Conservation (phyloP, 30 jellyfish, hydroid and myxozoan species). For the Turritopsis dohrnii region DNA sequence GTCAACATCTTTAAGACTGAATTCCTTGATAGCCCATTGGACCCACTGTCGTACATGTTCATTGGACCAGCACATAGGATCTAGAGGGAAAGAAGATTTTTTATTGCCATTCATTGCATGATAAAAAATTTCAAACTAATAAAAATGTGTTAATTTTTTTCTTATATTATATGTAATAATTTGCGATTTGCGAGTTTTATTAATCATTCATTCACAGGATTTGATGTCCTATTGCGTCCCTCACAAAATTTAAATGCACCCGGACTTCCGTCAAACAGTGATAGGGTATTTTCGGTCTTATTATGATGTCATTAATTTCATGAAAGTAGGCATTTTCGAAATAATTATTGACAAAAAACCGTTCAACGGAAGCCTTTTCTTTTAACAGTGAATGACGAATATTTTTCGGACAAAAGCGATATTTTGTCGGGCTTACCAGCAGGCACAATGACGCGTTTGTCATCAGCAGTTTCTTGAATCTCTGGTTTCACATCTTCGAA, state of each 20-base stretch:
- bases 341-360: background rate
- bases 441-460: constrained; percentile 91
- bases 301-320: background rate
- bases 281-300: background rate
- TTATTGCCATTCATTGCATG: background rate
- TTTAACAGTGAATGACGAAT: background rate
- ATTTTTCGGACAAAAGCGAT: no score
- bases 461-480: constrained; percentile 64
- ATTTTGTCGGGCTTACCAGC: no score
- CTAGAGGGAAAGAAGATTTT: constrained; percentile 26
- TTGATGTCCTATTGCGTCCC: background rate
- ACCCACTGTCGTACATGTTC: constrained; percentile 99
- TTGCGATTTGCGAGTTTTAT: no score
- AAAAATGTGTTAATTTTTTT: no score
- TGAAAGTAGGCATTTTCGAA: background rate
- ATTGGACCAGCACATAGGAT: constrained; percentile 96
- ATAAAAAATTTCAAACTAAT: no score
- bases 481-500: constrained; percentile 78
- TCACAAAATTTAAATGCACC: background rate
- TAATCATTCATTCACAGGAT: background rate
- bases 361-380: background rate
- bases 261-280: background rate
- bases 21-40: constrained; percentile 98
- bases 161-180: no score
- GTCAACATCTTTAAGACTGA: constrained; percentile 90